Conservation (phyloP, 2,797 vertebrate genomes). For the Halcyon leucocephala region DNA sequence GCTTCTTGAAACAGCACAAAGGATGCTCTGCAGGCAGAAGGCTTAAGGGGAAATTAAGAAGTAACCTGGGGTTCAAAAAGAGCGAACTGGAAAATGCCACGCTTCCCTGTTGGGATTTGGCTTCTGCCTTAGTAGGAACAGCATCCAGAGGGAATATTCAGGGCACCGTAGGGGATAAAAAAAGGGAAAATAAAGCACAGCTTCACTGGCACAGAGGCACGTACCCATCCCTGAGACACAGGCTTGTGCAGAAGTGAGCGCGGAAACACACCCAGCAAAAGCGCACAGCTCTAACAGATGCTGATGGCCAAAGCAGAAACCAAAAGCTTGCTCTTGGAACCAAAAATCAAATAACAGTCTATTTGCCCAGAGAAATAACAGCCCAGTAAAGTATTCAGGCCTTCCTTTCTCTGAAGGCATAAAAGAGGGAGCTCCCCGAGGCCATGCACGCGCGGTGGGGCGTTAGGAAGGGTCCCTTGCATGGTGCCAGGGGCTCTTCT, state of each 20-base stretch:
- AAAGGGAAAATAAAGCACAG: not conserved
- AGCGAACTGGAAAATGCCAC: not conserved
- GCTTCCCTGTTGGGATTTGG: not conserved
- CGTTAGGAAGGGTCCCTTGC: not conserved
- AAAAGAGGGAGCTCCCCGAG: not conserved
- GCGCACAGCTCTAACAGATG: not conserved
- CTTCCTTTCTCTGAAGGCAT: not conserved
- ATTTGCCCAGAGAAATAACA: slow-evolving; percentile 34
- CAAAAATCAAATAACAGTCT: slow-evolving; percentile 9
- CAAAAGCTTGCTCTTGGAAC: not conserved
- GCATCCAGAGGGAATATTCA: not conserved
- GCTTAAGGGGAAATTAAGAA: not conserved
- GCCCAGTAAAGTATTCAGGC: not conserved
- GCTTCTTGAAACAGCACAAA: not conserved
- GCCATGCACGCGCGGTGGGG: not conserved
- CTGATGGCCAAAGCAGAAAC: not conserved
- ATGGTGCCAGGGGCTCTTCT: not conserved
- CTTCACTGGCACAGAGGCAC: not conserved
- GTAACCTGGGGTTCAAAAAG: not conserved
- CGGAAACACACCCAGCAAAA: not conserved
- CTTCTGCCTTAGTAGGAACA: not conserved
- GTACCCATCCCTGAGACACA: not conserved
- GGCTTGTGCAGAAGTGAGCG: not conserved
- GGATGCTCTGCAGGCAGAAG: not conserved
- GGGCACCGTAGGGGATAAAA: not conserved